phyloP scores from a whole-genome alignment of 2,113 vertebrate species.

The Ardeotis arabs region DNA sequence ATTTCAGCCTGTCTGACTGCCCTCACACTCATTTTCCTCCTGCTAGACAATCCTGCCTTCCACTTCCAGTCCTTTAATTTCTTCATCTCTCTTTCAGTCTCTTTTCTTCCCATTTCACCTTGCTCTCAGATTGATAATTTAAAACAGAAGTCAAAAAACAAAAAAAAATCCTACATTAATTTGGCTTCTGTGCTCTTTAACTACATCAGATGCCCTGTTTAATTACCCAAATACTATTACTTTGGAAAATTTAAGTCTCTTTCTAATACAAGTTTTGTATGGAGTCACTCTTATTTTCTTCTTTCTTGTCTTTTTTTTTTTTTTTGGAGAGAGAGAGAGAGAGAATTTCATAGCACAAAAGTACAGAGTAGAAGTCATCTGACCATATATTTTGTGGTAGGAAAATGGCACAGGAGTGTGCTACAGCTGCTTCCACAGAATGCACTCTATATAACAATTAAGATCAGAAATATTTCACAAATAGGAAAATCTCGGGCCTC shows the following conservation, averaged over 20 bases:
- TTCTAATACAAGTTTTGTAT: not conserved
- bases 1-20: rapidly evolving
- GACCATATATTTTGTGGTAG: not conserved
- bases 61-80: not conserved
- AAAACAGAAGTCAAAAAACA: not conserved
- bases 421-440: conserved; percentile 37
- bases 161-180: not conserved
- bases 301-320: not conserved
- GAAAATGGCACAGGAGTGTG: not conserved
- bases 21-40: not conserved
- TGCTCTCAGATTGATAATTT: not conserved
- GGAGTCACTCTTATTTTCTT: not conserved
- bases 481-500: not conserved
- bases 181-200: not conserved
- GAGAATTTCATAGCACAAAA: not conserved
- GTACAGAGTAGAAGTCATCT: not conserved
- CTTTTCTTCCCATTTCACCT: not conserved
- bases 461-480: not conserved
- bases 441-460: not conserved
- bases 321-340: not conserved
- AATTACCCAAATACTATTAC: not conserved
- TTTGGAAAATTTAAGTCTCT: not conserved
- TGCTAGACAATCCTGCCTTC: not conserved
- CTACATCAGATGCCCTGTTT: not conserved
- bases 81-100: not conserved